A percentile compares a stretch with the other conserved stretches of the same genome.
Evolutionary conservation across 2,888 invertebrate genomes (phyloP).

Genomic region (Drosophila neonasuta): DNA sequence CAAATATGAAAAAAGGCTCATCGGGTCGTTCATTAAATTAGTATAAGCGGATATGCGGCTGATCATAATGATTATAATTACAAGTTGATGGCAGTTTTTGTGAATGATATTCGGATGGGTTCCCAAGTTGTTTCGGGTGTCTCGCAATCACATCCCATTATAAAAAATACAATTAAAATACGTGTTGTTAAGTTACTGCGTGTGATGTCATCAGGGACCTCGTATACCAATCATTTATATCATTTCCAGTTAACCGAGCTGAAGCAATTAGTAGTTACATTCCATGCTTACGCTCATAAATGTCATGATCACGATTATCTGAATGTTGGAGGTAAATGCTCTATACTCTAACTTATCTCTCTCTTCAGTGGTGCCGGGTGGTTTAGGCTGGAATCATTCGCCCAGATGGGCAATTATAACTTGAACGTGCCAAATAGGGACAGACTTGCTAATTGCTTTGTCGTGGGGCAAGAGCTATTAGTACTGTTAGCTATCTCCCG

Average conservation of each 20-base stretch:
- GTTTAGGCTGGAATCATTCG: not conserved
- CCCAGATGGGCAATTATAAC: not conserved
- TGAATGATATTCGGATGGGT: not conserved
- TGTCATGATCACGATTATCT: constrained; percentile 10
- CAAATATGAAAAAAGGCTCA: constrained; percentile 54
- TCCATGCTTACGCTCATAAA: not conserved
- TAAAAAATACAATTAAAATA: constrained; percentile 15
- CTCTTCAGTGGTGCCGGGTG: constrained; percentile 4
- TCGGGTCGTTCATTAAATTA: constrained; percentile 60
- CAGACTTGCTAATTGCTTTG: constrained; percentile 50
- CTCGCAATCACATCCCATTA: constrained; percentile 45
- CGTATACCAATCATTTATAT: constrained; percentile 20
- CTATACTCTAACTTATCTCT: not conserved
- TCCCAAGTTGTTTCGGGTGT: constrained; percentile 7
- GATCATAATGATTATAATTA: constrained; percentile 38
- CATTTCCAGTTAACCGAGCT: constrained; percentile 23
- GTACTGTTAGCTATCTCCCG: constrained; percentile 11
- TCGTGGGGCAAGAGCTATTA: constrained; percentile 11
- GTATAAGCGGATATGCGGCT: constrained; percentile 53
- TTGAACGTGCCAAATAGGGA: constrained; percentile 14
- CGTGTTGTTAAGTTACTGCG: not conserved
- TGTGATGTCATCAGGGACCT: constrained; percentile 3
- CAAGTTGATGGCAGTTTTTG: constrained; percentile 22
- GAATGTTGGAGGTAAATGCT: constrained; percentile 1
- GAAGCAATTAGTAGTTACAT: constrained; percentile 34